A percentile compares a stretch with the other conserved stretches of the same genome.
phyloP scores from a whole-genome alignment of 2,888 invertebrate genomes.

The Belgica antarctica region DNA sequence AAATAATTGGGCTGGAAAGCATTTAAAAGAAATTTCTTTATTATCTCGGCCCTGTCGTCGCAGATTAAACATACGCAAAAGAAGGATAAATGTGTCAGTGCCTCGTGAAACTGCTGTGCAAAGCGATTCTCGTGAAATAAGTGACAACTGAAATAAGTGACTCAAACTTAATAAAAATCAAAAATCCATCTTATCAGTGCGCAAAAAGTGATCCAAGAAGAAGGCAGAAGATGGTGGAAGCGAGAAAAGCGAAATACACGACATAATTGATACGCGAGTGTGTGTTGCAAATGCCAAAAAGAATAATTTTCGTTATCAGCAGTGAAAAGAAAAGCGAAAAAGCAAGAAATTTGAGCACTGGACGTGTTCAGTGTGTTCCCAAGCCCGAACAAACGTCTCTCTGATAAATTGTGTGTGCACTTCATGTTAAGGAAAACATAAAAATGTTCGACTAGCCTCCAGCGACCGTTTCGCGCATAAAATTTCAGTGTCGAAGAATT shows the following conservation, averaged over 20 bases:
- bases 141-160: not conserved
- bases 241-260: not conserved
- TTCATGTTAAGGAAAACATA: constrained; percentile 11
- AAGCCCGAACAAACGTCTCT: not conserved
- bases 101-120: not conserved
- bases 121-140: not conserved
- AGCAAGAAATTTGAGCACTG: not conserved
- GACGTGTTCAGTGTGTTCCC: not conserved
- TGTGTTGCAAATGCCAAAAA: not conserved
- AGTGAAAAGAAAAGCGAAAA: not conserved
- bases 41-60: too few species aligned
- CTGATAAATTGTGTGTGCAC: constrained; percentile 19
- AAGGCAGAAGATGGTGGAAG: not conserved
- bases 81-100: not conserved
- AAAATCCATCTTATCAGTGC: constrained; percentile 8
- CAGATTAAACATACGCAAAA: not conserved
- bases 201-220: not conserved
- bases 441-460: constrained; percentile 40
- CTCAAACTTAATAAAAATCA: not conserved
- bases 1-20: too few species aligned
- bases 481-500: constrained; percentile 31
- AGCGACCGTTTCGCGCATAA: constrained; percentile 41
- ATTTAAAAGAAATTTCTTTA: not conserved
- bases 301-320: constrained; percentile 7
- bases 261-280: not conserved